Base-by-base conservation (phyloP, 2,797 vertebrate genomes). In the Notolabrus celidotus region DNA sequence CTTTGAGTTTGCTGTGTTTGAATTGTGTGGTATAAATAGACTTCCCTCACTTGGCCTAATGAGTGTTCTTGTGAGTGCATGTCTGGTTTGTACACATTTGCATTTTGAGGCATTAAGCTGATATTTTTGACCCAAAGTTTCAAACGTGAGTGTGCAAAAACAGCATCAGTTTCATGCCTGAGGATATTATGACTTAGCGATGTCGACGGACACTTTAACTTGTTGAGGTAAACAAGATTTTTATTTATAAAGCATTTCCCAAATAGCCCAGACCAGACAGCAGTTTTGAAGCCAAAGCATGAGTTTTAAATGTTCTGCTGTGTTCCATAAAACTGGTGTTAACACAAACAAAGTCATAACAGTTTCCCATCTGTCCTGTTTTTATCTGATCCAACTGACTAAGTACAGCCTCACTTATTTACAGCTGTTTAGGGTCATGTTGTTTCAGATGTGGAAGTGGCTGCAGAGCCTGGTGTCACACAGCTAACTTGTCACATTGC, bases 391-490 rank as follows among this genome's bases (percentile, higher is more conserved):
- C 45, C 9, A 1, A 19, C 17, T 19, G 29, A 33, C 11, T 8
- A 34, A 59, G 49, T 4, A 0, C 11, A 4, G 23, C 27, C 25
- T 25, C 42, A 11, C 27, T 53, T 62, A 34, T 23, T 53, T 16
- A 0, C 1, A 54, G 12, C 8, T 22, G 22, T 33, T 27, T 27
- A 22, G 5, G 6, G 29, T 25, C 33, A 19, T n/a, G 0, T 41
- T 39, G 58, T 63, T 61, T 25, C 51, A 3, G 16, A 33, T 45
- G 45, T 42, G 10, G 31, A 77, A 36, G 50, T 64, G 36, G 65
- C 70, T 55, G 58, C 62, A 22, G 47, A 45, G 59, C 39, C 49
- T 55, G 62, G 42, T 66, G 78, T 73, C 72, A 67, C 45, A n/a
- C n/a, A n/a, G n/a, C n/a, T n/a, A n/a, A n/a, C n/a, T n/a, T 66